Percentiles rank a stretch among this genome's conserved stretches.
phyloP scores from a whole-genome alignment of 2,113 vertebrate genomes.

The Pica pica region DNA sequence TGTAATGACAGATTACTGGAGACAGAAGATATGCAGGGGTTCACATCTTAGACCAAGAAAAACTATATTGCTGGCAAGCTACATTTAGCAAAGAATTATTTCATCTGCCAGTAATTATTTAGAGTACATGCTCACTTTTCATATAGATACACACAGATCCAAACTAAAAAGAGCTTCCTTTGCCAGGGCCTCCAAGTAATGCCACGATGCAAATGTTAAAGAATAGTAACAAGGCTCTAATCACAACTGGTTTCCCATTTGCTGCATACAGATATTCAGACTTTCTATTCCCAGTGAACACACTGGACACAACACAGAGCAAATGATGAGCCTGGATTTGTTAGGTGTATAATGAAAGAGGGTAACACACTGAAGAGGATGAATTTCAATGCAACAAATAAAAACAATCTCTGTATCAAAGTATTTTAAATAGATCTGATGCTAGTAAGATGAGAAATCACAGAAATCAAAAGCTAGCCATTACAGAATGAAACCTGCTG shows the following conservation, averaged over 20 bases:
- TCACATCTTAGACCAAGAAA: not conserved
- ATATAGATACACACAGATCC: not conserved
- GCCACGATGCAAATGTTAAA: not conserved
- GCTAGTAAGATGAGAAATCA: not conserved
- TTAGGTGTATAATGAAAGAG: not conserved
- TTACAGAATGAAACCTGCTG: not conserved
- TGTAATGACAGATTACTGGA: not conserved
- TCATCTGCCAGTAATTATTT: not conserved
- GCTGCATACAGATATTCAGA: not conserved
- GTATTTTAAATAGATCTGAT: slow-evolving; percentile 1
- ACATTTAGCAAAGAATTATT: not conserved
- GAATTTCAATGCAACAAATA: not conserved
- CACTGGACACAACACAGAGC: not conserved
- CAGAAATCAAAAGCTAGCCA: not conserved
- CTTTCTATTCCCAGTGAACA: not conserved
- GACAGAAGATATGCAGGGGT: not conserved
- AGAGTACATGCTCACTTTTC: not conserved
- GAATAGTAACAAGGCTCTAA: not conserved
- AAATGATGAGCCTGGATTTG: not conserved
- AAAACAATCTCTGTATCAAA: not conserved
- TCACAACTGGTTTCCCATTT: not conserved
- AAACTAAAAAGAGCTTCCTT: not conserved
- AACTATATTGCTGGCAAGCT: not conserved
- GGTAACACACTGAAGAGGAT: not conserved
- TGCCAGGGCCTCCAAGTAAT: not conserved